Evolutionary conservation across 1,140 invertebrate species (phyloP).

Genomic region (Brachionus plicatilis): DNA sequence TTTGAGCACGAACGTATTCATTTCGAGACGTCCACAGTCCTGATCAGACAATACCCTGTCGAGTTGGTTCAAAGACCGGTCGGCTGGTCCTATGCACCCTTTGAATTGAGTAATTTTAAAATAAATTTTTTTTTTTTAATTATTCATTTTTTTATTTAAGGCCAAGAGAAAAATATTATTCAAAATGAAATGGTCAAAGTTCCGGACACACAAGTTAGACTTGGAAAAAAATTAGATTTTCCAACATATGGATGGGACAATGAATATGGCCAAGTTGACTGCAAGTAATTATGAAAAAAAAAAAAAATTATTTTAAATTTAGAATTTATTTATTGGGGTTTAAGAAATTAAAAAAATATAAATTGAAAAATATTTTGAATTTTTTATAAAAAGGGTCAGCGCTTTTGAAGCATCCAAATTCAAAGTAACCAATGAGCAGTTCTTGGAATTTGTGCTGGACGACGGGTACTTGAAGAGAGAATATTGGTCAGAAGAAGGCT

Average conservation of each 20-base stretch:
- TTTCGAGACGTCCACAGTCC: constrained; percentile 54
- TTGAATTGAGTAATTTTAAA: constrained; percentile 44
- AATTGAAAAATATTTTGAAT: not conserved
- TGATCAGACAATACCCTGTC: constrained; percentile 53
- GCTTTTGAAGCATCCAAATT: constrained; percentile 52
- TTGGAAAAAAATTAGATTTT: constrained; percentile 51
- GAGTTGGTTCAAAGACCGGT: constrained; percentile 48
- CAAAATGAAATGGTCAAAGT: constrained; percentile 46
- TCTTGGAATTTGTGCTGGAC: constrained; percentile 50
- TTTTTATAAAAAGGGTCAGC: constrained; percentile 45
- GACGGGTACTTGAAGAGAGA: constrained; percentile 49
- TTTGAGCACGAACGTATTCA: constrained; percentile 56
- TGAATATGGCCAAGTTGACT: constrained; percentile 50
- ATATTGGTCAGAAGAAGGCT: constrained; percentile 52
- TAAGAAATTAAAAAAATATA: not conserved
- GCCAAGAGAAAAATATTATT: constrained; percentile 39
- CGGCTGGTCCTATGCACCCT: constrained; percentile 49
- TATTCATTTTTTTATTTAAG: not conserved
- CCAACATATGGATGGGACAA: constrained; percentile 56
- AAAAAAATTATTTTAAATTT: not conserved
- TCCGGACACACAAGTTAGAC: constrained; percentile 44
- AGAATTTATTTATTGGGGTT: too few relatives aligned
- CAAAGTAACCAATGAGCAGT: constrained; percentile 51
- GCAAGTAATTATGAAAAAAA: constrained; percentile 44
- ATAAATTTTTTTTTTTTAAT: not conserved